These are phyloP conservation scores for Strongylocentrotus purpuratus DNA, from an alignment of 35 echinoderm and acorn worm species.

Conservation along the genomic window DNA sequence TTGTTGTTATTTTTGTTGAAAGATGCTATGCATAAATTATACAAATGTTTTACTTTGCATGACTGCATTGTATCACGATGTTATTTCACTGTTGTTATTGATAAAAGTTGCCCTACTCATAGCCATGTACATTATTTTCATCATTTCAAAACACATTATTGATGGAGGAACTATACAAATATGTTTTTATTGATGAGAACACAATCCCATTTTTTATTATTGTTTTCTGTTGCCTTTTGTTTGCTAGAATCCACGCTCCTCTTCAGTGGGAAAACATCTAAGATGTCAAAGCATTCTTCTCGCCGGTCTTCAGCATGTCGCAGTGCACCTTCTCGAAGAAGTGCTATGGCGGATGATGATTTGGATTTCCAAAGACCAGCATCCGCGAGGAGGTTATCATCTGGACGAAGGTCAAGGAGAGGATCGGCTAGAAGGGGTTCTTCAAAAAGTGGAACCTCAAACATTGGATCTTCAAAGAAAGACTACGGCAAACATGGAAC, in stretches of 20 bases:
- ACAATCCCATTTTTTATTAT: too few relatives aligned
- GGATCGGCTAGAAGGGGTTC: background rate
- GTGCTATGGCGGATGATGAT: background rate
- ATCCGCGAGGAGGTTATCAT: background rate
- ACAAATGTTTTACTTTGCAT: too few relatives aligned
- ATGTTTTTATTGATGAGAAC: too few relatives aligned
- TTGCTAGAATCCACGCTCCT: background rate
- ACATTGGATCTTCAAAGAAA: background rate
- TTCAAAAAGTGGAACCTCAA: background rate
- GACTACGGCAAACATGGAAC: background rate
- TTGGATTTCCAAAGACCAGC: background rate
- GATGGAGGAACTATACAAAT: background rate
- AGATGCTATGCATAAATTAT: too few relatives aligned
- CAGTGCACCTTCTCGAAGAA: background rate
- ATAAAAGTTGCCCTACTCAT: too few relatives aligned
- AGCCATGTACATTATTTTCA: background rate
- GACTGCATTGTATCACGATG: too few relatives aligned
- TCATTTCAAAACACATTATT: background rate
- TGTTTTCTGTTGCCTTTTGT: background rate
- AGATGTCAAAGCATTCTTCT: background rate
- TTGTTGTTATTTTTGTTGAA: too few relatives aligned
- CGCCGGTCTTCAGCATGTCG: background rate
- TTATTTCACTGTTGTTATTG: too few relatives aligned
- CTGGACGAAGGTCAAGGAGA: slow-evolving; percentile 4
- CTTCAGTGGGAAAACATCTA: background rate